Evolutionary conservation across 1,140 invertebrate species (phyloP).

Genomic region (Zaprionus africanus): DNA sequence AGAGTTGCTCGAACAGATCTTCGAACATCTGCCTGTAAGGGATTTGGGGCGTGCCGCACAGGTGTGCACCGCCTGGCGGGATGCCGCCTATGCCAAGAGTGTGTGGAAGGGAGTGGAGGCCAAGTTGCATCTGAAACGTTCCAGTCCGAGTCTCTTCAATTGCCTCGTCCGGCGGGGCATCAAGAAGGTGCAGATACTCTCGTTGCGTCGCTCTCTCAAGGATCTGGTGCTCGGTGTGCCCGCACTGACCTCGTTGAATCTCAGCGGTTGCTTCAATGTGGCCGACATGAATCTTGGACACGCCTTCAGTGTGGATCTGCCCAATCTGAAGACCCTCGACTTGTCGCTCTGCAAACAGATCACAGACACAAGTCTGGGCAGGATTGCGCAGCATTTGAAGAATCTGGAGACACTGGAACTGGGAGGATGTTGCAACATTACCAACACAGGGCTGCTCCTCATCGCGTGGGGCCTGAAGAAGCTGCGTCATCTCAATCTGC

Average conservation of each 20-base stretch:
- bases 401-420: slow-evolving; percentile 95
- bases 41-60: slow-evolving; percentile 95
- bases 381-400: slow-evolving; percentile 93
- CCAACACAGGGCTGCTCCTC: slow-evolving; percentile 92
- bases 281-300: slow-evolving; percentile 92
- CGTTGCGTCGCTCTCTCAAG: slow-evolving; percentile 91
- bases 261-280: slow-evolving; percentile 97
- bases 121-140: slow-evolving; percentile 92
- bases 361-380: slow-evolving; percentile 92
- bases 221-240: slow-evolving; percentile 95
- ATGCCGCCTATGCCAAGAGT: slow-evolving; percentile 95
- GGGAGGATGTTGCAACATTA: slow-evolving; percentile 95
- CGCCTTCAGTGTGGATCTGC: slow-evolving; percentile 90
- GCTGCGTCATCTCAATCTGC: slow-evolving; percentile 92
- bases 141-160: slow-evolving; percentile 92
- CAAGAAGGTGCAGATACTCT: slow-evolving; percentile 94
- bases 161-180: slow-evolving; percentile 95
- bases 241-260: slow-evolving; percentile 93
- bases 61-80: slow-evolving; percentile 95
- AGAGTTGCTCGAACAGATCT: slow-evolving; percentile 96
- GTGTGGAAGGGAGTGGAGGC: slow-evolving; percentile 97
- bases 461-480: slow-evolving; percentile 94
- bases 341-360: slow-evolving; percentile 97
- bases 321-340: slow-evolving; percentile 91
- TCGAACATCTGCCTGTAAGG: slow-evolving; percentile 93